These are phyloP conservation scores for Marmota flaviventris DNA, from an alignment of 2,113 vertebrate species.

Conservation along the genomic window DNA sequence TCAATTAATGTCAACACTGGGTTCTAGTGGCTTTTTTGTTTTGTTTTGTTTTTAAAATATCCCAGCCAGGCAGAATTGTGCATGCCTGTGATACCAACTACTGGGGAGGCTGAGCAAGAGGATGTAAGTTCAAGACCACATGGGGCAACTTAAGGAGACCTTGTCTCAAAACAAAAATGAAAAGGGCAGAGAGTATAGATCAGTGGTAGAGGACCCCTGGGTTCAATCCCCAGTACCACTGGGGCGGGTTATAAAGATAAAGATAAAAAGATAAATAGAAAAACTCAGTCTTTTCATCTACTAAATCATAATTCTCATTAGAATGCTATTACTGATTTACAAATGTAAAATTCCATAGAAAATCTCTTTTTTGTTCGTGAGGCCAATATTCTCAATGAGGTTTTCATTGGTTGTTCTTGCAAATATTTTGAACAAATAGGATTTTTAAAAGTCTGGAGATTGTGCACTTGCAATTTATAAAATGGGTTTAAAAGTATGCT, in stretches of 20 bases:
- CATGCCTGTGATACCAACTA: background rate
- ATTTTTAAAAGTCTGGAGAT: constrained; percentile 28
- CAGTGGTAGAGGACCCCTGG: background rate
- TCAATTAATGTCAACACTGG: constrained; percentile 37
- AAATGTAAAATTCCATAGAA: constrained; percentile 39
- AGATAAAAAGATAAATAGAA: constrained; percentile 58
- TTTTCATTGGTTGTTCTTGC: constrained; percentile 32
- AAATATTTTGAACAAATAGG: constrained; percentile 20
- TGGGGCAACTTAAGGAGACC: background rate
- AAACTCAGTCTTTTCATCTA: constrained; percentile 10
- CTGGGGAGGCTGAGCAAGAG: background rate
- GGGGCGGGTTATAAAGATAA: background rate
- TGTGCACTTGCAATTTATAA: constrained; percentile 27
- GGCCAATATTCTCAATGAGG: background rate
- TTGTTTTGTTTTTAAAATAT: background rate
- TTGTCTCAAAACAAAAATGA: background rate
- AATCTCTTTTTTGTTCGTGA: constrained; percentile 29
- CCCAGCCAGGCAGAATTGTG: background rate
- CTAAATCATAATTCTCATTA: constrained; percentile 14
- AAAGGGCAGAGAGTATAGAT: background rate
- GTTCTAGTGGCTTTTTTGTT: constrained; percentile 20
- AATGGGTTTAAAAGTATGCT: constrained; percentile 27
- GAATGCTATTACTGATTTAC: background rate
- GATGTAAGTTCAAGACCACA: background rate
- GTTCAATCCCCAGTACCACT: background rate